A percentile compares a stretch with the other conserved stretches of the same genome.
phyloP scores from a whole-genome alignment of 1,140 invertebrate genomes.

The Drosophila melanica region DNA sequence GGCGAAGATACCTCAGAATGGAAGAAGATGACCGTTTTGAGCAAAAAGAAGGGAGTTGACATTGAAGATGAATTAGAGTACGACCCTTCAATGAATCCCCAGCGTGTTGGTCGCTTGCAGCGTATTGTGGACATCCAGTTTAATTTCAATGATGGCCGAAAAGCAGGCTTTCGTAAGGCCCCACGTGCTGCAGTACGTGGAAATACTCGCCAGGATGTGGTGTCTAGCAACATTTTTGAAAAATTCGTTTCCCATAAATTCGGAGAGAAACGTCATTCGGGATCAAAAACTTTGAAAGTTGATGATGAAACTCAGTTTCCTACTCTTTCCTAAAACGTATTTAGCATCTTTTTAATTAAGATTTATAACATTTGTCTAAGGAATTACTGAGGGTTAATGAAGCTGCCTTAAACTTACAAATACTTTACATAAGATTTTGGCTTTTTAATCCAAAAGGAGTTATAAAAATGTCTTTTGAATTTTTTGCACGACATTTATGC shows the following conservation, averaged over 20 bases:
- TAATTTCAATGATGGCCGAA: constrained; percentile 92
- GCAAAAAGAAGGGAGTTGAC: constrained; percentile 85
- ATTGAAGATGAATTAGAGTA: constrained; percentile 88
- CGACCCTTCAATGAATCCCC: constrained; percentile 92
- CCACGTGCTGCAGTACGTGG: constrained; percentile 85
- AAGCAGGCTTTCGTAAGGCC: constrained; percentile 86
- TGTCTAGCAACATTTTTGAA: constrained; percentile 65
- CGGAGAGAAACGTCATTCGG: constrained; percentile 60
- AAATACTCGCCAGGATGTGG: constrained; percentile 57
- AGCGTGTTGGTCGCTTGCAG: constrained; percentile 94
- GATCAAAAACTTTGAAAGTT: constrained; percentile 87
- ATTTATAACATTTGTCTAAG: constrained; percentile 13
- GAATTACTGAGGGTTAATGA: constrained; percentile 32
- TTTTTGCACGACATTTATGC: constrained; percentile 50
- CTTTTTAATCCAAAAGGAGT: constrained; percentile 53
- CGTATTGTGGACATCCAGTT: constrained; percentile 95
- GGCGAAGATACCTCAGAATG: constrained; percentile 95
- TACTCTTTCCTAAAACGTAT: constrained; percentile 87
- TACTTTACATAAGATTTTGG: constrained; percentile 48
- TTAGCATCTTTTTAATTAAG: constrained; percentile 14
- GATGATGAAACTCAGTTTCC: constrained; percentile 98
- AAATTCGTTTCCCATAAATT: constrained; percentile 37
- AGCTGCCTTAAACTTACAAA: constrained; percentile 50
- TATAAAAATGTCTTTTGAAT: constrained; percentile 55
- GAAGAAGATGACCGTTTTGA: constrained; percentile 92